Base-by-base conservation (phyloP, 2,113 vertebrate genomes). In the Microcebus murinus region DNA sequence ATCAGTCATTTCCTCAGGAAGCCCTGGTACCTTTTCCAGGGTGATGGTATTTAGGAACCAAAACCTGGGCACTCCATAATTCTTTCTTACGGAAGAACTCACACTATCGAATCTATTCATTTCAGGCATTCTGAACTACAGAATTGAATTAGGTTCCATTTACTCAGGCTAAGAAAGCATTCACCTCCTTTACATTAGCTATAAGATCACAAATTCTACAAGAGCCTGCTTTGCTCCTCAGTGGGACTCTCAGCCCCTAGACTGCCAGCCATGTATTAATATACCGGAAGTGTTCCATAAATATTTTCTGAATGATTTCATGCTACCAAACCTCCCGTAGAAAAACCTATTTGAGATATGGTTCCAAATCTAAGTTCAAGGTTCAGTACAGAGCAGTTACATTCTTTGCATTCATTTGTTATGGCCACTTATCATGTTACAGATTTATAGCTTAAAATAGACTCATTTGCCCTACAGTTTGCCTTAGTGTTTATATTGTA, bases 401-500 rank as follows among this genome's bases (percentile, higher is more conserved):
- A 21, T 39, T 70, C 82, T 80, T 88, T 34, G 67, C 52, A 31
- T 67, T 71, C 27, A 50, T 59, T 81, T 50, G 12, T 71, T 71
- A 17, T 21, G 39, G 89, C 15, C 52, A 52, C 23, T 89, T 86
- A 90, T 17, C 67, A 57, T 12, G n/a, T 45, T 34, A 81, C 59
- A 85, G 67, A 65, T 81, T 67, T 42, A 63, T 27, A 65, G 86
- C 31, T 79, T 91, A 87, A 96, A 96, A 89, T 52, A 97, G 83
- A 80, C 34, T 42, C 55, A 61, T 7, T 6, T 70, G 50, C 57
- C n/a, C 42, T 57, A 11, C 36, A 21, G 29, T 76, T 85, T 45
- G 59, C 52, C 45, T 87, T n/a, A 1, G 39, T 73, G 34, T 65
- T 77, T 57, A 45, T 29, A 73, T 31, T 73, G 14, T 25, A 67